Percentiles rank a stretch among this genome's conserved stretches.
phyloP scores from a whole-genome alignment of 2,113 vertebrate genomes.

The Heliornis fulica region DNA sequence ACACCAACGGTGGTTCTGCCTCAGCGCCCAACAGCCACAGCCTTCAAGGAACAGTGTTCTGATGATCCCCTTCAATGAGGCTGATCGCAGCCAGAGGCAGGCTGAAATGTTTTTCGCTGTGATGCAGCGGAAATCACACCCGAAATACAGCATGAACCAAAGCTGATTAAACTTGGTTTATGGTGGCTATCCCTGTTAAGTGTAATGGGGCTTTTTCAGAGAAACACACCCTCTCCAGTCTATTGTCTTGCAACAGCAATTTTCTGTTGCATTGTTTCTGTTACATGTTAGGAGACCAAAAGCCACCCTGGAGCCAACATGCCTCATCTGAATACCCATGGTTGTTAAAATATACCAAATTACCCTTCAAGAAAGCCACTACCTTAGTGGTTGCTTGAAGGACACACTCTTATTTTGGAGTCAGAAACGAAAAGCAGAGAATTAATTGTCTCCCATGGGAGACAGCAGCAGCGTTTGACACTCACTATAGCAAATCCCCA shows the following conservation, averaged over 20 bases:
- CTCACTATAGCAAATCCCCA: background rate
- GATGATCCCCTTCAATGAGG: background rate
- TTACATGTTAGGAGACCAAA: background rate
- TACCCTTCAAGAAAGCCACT: background rate
- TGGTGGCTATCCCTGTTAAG: background rate
- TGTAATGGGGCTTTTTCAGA: background rate
- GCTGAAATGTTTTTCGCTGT: background rate
- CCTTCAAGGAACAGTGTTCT: background rate
- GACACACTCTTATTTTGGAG: background rate
- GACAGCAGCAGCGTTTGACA: fast-evolving
- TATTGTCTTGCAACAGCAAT: background rate
- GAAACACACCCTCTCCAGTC: background rate
- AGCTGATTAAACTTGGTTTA: background rate
- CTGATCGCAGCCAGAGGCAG: background rate
- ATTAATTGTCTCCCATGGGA: background rate
- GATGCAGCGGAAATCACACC: background rate
- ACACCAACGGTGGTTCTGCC: background rate
- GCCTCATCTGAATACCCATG: background rate
- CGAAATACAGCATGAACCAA: background rate
- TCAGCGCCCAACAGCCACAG: background rate
- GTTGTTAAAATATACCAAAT: background rate
- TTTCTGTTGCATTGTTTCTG: background rate
- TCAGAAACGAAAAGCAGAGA: background rate
- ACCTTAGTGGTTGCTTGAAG: background rate
- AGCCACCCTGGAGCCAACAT: background rate